Base-by-base conservation (phyloP, 2,888 invertebrate species). In the Myopa tessellatipennis region DNA sequence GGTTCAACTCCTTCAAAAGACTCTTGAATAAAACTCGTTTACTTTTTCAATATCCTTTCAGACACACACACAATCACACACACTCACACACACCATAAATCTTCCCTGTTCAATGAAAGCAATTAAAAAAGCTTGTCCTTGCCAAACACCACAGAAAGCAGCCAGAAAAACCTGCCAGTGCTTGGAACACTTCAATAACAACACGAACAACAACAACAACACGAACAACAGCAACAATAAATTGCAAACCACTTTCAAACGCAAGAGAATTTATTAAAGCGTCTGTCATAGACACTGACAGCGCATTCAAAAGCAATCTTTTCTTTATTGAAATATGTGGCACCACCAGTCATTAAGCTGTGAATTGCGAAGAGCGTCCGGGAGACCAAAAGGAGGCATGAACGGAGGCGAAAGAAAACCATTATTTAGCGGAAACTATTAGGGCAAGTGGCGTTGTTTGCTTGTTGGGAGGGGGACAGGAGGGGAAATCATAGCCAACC, bases 241-340 rank as follows among this genome's bases (percentile, higher is more conserved):
- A 61, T 61, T 26, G 61, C 73, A 38, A 73, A 73, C 61, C 73
- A 61, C 73, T 73, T 73, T 73, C 45, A 45, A 73, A 61, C 61
- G 63, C 60, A 60, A 61, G 61, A 67, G 50, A 73, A 73, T 73
- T 61, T 73, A 73, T 73, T 73, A 73, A 73, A 63, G 63, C 45
- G 50, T n/a, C 61, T 73, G 73, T 73, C 73, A 73, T 73, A n/a
- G n/a, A 45, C 73, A 73, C 45, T 45, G 73, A 73, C 61, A 73
- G 61, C 55, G 18, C 18, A 61, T 45, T 61, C 40, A 61, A 73
- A 36, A 26, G 36, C 50, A 70, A 70, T 70, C 50, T 70, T 70
- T 70, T 70, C 55, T 14, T 52, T n/a, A 70, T 55, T 55, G 70
- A 55, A 70, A 70, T 55, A 70, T 52, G 34, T 70, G 70, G 70